Conservation (phyloP, 1,140 invertebrate species). For the Oedothorax gibbosus region DNA sequence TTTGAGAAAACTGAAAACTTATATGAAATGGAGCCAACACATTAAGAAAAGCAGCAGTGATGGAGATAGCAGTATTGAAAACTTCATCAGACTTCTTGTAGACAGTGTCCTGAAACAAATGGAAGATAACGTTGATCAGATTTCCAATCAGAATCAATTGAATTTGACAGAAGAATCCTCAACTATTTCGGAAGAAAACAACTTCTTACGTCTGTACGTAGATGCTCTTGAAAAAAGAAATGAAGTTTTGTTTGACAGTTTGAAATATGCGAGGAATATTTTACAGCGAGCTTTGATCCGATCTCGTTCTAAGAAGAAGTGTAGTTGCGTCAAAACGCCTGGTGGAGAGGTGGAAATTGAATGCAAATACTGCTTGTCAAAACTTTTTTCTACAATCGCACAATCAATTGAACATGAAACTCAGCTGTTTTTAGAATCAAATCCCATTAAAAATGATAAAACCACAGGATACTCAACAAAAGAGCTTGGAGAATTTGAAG, state of each 20-base stretch:
- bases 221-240: conserved; percentile 1
- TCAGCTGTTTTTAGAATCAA: too few relatives aligned
- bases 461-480: too few relatives aligned
- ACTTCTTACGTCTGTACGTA: background rate
- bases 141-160: background rate
- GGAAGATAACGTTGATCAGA: background rate
- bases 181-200: background rate
- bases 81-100: background rate
- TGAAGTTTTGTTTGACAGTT: background rate
- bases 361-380: too few relatives aligned
- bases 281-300: background rate
- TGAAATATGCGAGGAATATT: conserved; percentile 7
- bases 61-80: background rate
- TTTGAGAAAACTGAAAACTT: conserved; percentile 18
- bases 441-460: too few relatives aligned
- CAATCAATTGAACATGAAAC: too few relatives aligned
- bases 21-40: background rate
- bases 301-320: background rate
- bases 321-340: too few relatives aligned
- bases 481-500: too few relatives aligned
- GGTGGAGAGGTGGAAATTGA: too few relatives aligned
- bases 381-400: too few relatives aligned
- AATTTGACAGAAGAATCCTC: background rate
- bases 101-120: background rate
- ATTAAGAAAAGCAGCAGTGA: background rate